Base-by-base conservation (phyloP, 1,140 invertebrate genomes). In the Drosophila sechellia region DNA sequence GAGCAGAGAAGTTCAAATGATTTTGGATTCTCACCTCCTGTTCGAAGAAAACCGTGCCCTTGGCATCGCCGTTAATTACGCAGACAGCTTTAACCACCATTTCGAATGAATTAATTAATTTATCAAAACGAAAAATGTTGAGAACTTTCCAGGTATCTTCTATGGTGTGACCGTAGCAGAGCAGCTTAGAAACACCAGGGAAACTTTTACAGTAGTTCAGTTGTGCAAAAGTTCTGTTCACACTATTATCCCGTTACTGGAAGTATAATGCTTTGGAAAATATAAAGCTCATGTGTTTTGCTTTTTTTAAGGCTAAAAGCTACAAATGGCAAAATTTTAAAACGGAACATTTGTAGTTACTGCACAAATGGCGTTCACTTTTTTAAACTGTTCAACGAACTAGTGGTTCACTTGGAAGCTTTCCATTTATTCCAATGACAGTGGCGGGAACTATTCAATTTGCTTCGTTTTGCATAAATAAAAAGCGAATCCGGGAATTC, bases 41-140 rank as follows among this genome's bases (percentile, higher is more conserved):
- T 45, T 95, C 94, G 84, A 98, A 97, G 87, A 93, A 94, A 63
- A 98, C 92, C 4, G 95, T 96, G 70, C 97, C 97, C 71, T 95
- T 95, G 43, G 97, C 96, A 90, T 97, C 96, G 13, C 97, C 96
- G 59, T 95, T 95, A 55, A 98, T 93, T 77, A 98, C 96, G 92
- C 96, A 97, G 25, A 97, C 96, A 58, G 97, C 97, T 94, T 97
- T 97, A 34, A 93, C 92, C 86, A 93, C 90, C 93, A 94, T 94
- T 65, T 81, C 79, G 17, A 61, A 31, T 8, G 8, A 8, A 31
- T 31, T 31, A 31, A 10, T 31, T 50, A 40, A 71, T 45, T 50
- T 43, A 42, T 31, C 39, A 39, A 25, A 46, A 34, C 17, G 54
- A 71, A 50, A 49, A 49, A 40, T 48, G n/a, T n/a, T 25, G 10